phyloP scores from a whole-genome alignment of 2,113 vertebrate species.

The Otis tarda region DNA sequence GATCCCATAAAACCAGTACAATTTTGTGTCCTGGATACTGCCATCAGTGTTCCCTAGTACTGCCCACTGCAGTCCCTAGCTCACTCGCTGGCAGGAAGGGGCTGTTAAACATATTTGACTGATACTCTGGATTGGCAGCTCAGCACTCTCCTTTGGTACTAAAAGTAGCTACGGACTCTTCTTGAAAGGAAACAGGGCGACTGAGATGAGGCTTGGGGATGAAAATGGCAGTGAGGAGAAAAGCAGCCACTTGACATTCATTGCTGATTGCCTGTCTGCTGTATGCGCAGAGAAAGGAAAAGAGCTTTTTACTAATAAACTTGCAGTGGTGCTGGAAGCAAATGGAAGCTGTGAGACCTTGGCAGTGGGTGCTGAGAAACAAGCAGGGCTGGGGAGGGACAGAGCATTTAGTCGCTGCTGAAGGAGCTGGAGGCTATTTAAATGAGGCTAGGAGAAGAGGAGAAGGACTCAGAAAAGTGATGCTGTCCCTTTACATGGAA shows the following conservation, averaged over 20 bases:
- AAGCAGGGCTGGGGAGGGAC: background rate
- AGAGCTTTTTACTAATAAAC: background rate
- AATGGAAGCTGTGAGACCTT: background rate
- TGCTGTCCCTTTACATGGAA: background rate
- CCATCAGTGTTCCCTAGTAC: background rate
- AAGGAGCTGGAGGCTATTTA: background rate
- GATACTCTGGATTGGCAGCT: background rate
- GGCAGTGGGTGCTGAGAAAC: background rate
- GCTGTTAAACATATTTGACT: background rate
- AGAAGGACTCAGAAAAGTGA: background rate
- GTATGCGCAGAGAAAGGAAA: background rate
- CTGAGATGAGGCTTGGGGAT: background rate
- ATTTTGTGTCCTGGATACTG: background rate
- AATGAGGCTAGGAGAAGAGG: background rate
- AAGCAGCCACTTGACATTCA: background rate
- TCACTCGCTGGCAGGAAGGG: background rate
- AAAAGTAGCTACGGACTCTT: background rate
- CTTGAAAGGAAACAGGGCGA: background rate
- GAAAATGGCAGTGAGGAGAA: background rate
- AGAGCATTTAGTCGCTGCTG: background rate
- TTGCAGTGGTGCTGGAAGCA: background rate
- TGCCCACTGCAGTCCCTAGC: background rate
- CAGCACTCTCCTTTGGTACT: background rate
- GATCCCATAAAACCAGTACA: background rate
- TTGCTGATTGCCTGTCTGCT: background rate